phyloP scores from a whole-genome alignment of 2,797 vertebrate genomes.

The Ceryle rudis region DNA sequence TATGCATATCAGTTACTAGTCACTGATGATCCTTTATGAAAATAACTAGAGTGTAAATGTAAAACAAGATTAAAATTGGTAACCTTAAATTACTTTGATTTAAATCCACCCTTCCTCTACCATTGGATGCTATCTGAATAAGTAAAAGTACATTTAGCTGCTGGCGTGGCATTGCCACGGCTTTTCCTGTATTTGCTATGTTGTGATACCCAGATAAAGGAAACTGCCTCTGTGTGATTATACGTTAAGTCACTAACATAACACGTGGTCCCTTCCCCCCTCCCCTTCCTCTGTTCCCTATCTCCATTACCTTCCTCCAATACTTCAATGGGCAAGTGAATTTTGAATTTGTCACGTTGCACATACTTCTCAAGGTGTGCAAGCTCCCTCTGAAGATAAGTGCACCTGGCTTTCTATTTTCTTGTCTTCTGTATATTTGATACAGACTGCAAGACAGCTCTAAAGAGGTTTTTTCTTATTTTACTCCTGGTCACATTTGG shows the following conservation, averaged over 20 bases:
- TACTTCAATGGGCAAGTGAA: background rate
- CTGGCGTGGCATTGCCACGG: background rate
- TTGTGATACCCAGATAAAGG: background rate
- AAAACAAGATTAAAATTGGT: conserved; percentile 6
- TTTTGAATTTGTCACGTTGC: background rate
- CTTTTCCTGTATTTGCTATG: background rate
- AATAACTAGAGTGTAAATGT: background rate
- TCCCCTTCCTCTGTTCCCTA: background rate
- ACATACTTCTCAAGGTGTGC: background rate
- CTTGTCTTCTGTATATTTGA: background rate
- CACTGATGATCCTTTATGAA: background rate
- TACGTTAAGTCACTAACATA: background rate
- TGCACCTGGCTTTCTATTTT: background rate
- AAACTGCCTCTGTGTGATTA: background rate
- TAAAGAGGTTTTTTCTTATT: background rate
- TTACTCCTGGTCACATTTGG: background rate
- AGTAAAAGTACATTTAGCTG: background rate
- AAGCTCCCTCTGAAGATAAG: background rate
- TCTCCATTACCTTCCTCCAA: background rate
- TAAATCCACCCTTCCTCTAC: background rate
- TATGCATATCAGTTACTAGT: no score
- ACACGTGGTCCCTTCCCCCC: background rate
- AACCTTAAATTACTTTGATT: conserved; percentile 16
- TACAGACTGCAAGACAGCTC: background rate
- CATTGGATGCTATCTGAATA: background rate